Conservation (phyloP, 1,140 invertebrate species). For the Cherax destructor region DNA sequence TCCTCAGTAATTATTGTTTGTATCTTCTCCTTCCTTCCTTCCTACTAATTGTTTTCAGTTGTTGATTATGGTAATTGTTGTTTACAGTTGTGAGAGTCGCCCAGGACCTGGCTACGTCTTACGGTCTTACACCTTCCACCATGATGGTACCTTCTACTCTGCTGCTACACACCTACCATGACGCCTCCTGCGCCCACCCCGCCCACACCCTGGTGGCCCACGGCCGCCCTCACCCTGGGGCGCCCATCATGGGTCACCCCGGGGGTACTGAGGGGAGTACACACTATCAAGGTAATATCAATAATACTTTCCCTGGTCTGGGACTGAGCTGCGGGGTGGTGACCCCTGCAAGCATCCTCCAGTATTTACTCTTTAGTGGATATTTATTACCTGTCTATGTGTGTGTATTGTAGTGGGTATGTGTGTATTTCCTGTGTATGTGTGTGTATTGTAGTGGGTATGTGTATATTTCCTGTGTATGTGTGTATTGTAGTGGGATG, state of each 20-base stretch:
- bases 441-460: too few relatives aligned
- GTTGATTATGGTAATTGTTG: neutral
- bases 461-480: neutral
- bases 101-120: constrained; percentile 48
- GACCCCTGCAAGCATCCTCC: too few relatives aligned
- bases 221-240: constrained; percentile 33
- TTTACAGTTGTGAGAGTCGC: constrained; percentile 45
- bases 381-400: too few relatives aligned
- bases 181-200: constrained; percentile 50
- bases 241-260: constrained; percentile 58
- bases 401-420: too few relatives aligned
- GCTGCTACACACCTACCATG: constrained; percentile 31
- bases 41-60: too few relatives aligned
- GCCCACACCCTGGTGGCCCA: constrained; percentile 42
- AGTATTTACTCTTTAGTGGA: too few relatives aligned
- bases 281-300: constrained; percentile 17
- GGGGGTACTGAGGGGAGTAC: constrained; percentile 48
- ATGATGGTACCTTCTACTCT: constrained; percentile 26
- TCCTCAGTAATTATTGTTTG: too few relatives aligned
- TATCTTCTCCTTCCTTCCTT: too few relatives aligned
- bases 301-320: neutral
- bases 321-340: too few relatives aligned
- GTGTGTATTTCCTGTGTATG: too few relatives aligned
- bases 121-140: constrained; percentile 49
- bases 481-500: too few relatives aligned